phyloP scores from a whole-genome alignment of 2,113 vertebrate genomes.

The Gracilinanus agilis region DNA sequence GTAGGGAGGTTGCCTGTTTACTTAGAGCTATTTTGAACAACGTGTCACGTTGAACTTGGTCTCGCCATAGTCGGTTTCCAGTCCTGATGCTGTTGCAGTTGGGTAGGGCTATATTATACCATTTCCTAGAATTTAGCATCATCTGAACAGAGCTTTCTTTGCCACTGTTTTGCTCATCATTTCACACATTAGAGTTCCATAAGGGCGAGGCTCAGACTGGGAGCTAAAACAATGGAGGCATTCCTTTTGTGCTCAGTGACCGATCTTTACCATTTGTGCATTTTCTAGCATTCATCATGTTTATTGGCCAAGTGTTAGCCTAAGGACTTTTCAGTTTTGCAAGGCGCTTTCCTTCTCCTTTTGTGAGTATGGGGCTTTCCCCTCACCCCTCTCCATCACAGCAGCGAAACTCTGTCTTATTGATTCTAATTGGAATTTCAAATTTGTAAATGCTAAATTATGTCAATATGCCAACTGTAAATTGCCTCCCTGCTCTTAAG shows the following conservation, averaged over 20 bases:
- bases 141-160: slow-evolving; percentile 72
- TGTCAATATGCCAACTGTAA: slow-evolving; percentile 61
- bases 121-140: slow-evolving; percentile 62
- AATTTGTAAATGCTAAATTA: slow-evolving; percentile 76
- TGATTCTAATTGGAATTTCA: slow-evolving; percentile 77
- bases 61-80: neutral
- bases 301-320: slow-evolving; percentile 76
- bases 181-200: slow-evolving; percentile 79
- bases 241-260: slow-evolving; percentile 77
- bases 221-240: slow-evolving; percentile 75
- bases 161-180: slow-evolving; percentile 75
- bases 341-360: slow-evolving; percentile 71
- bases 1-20: neutral
- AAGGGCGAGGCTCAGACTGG: slow-evolving; percentile 65
- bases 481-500: slow-evolving; percentile 20
- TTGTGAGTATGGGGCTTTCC: slow-evolving; percentile 64
- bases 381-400: slow-evolving; percentile 57
- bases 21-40: neutral
- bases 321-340: slow-evolving; percentile 75
- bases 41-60: neutral
- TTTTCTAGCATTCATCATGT: slow-evolving; percentile 80
- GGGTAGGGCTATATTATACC: slow-evolving; percentile 56
- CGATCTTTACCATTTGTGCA: slow-evolving; percentile 79
- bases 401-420: slow-evolving; percentile 61
- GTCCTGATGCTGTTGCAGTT: neutral